Conservation (phyloP, 2,888 invertebrate species). For the Microchrysa polita region DNA sequence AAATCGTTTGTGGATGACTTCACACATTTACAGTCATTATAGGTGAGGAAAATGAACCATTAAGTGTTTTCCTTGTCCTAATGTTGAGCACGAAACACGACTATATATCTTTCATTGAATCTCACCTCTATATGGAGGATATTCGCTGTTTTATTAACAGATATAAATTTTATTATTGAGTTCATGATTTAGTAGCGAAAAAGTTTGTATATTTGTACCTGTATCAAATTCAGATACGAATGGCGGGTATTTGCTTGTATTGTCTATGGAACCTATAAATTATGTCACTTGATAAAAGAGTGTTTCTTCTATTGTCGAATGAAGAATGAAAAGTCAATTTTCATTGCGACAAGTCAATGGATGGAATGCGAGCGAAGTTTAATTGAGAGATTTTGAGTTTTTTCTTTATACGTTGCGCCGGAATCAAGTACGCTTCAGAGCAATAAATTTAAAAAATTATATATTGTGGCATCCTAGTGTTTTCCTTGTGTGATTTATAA, state of each 20-base stretch:
- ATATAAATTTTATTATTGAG: background rate
- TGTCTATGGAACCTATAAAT: slow-evolving; percentile 6
- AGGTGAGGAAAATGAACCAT: background rate
- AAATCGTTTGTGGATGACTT: slow-evolving; percentile 6
- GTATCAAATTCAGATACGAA: slow-evolving; percentile 8
- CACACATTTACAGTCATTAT: background rate
- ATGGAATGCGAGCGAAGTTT: background rate
- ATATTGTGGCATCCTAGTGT: too few species aligned
- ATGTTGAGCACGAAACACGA: too few species aligned
- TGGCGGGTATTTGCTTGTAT: background rate
- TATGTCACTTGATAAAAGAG: background rate
- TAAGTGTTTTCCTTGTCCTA: background rate
- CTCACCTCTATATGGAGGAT: background rate
- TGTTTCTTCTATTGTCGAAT: background rate
- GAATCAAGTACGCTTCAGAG: too few species aligned
- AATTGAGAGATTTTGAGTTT: background rate
- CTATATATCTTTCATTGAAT: background rate
- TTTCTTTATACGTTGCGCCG: too few species aligned
- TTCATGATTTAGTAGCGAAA: background rate
- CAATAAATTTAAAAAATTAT: too few species aligned
- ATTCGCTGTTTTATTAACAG: background rate
- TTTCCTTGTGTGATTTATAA: too few species aligned
- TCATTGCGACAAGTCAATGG: background rate
- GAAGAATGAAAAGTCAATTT: background rate
- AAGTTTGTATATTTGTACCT: background rate